A percentile compares a stretch with the other conserved stretches of the same genome.
phyloP scores from a whole-genome alignment of 2,888 invertebrate species.

The Cacoxenus indagator region DNA sequence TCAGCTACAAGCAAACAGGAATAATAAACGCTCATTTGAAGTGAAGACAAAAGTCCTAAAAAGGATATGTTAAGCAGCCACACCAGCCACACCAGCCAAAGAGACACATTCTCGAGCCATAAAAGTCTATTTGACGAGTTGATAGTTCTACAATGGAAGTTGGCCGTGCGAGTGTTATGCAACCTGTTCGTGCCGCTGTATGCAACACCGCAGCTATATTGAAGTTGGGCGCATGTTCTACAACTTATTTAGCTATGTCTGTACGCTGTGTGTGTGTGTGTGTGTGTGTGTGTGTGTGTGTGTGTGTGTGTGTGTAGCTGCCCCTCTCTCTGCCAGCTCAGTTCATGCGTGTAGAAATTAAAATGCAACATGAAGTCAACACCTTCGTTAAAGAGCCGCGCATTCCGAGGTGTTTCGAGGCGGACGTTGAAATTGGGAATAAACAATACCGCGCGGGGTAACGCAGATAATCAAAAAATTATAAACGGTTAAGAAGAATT shows the following conservation, averaged over 20 bases:
- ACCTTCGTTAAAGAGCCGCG: constrained; percentile 40
- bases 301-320: not conserved
- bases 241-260: constrained; percentile 56
- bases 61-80: constrained; percentile 5
- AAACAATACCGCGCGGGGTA: not conserved
- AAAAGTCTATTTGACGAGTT: constrained; percentile 10
- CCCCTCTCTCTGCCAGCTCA: not conserved
- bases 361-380: constrained; percentile 61
- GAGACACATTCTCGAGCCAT: not conserved
- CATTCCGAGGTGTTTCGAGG: constrained; percentile 57
- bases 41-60: not conserved
- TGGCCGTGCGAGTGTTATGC: not conserved
- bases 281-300: too few relatives aligned
- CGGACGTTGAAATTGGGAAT: constrained; percentile 49
- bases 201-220: not conserved
- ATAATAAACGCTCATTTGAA: not conserved
- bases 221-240: constrained; percentile 46
- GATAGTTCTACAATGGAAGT: not conserved
- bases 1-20: too few relatives aligned
- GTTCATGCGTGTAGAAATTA: constrained; percentile 39
- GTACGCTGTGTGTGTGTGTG: constrained; percentile 27
- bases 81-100: too few relatives aligned
- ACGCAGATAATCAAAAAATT: constrained; percentile 41
- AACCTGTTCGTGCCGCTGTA: constrained; percentile 5
- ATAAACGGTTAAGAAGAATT: not conserved